phyloP scores from a whole-genome alignment of 2,113 vertebrate genomes.

The Peromyscus leucopus region DNA sequence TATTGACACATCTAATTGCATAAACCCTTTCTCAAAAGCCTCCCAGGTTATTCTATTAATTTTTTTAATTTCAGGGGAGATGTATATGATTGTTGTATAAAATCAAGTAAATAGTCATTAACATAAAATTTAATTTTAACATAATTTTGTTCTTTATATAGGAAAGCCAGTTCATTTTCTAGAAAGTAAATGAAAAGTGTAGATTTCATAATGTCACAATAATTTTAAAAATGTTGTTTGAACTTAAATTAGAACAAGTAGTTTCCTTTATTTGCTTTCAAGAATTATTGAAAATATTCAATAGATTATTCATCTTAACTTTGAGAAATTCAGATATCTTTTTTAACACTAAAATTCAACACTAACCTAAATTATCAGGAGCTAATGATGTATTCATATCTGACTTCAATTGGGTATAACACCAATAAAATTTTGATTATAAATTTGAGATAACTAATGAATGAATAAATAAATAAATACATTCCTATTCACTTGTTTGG shows the following conservation, averaged over 20 bases:
- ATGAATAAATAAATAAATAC: background rate
- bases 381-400: constrained; percentile 68
- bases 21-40: constrained; percentile 62
- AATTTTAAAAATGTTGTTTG: background rate
- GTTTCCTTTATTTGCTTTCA: background rate
- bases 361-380: constrained; percentile 25
- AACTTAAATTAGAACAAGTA: background rate
- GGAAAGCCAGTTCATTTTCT: background rate
- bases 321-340: constrained; percentile 30
- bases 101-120: constrained; percentile 70
- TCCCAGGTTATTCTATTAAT: constrained; percentile 22
- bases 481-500: background rate
- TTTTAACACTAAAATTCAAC: constrained; percentile 45
- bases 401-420: constrained; percentile 69
- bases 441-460: constrained; percentile 48
- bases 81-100: constrained; percentile 46
- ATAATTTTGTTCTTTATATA: background rate
- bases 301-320: constrained; percentile 26
- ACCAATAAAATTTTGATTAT: constrained; percentile 73
- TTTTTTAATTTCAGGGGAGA: constrained; percentile 57
- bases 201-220: background rate
- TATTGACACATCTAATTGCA: constrained; percentile 61
- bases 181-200: constrained; percentile 10
- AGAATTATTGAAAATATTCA: constrained; percentile 13
- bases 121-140: constrained; percentile 32